Evolutionary conservation across 2,113 vertebrate genomes (phyloP), one percentile per base, ranked within the genome.

Genomic region (Platysternon megacephalum): DNA sequence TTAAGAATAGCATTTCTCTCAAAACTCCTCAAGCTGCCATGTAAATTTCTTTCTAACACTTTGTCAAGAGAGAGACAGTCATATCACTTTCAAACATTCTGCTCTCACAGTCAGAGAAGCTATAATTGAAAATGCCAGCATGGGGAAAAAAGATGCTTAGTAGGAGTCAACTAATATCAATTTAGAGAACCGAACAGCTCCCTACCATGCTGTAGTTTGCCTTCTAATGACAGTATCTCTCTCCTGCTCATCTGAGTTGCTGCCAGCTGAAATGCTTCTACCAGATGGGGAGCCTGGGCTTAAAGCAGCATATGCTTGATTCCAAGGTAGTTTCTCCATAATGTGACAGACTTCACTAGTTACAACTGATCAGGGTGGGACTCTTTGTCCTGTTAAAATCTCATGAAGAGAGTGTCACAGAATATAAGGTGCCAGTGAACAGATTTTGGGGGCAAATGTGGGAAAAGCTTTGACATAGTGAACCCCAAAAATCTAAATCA

Each of bases 51-150:
- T 82, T 51, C 24, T 80, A 17, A 42, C 1, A 1, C 44, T 78
- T 46, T 79, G 52, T 58, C 74, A 83, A 49, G 26, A 91, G 35
- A 92, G 35, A 94, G 72, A 93, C 1, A 22, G 39, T 24, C 44
- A 14, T 11, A 58, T 42, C 8, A 5, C 39, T 89, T 95, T 94
- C 52, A 89, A 95, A 86, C 52, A 58, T 84, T 92, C 39, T 84
- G 88, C 14, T 94, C 19, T 11, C 87, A 86, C 48, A 89, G 80
- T 82, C 61, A 89, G 65, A 96, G 93, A 82, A 55, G 82, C 58
- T 72, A 42, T 88, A 97, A 96, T 84, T 91, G 94, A 96, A 96
- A 96, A 91, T 26, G 53, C 24, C 94, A 93, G 76, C 87, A 86
- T 56, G 8, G 21, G 17, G 4, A 21, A 5, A 68, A 16, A 26